Conservation (phyloP, 2,888 invertebrate genomes). For the Lycocerus yunnanus region DNA sequence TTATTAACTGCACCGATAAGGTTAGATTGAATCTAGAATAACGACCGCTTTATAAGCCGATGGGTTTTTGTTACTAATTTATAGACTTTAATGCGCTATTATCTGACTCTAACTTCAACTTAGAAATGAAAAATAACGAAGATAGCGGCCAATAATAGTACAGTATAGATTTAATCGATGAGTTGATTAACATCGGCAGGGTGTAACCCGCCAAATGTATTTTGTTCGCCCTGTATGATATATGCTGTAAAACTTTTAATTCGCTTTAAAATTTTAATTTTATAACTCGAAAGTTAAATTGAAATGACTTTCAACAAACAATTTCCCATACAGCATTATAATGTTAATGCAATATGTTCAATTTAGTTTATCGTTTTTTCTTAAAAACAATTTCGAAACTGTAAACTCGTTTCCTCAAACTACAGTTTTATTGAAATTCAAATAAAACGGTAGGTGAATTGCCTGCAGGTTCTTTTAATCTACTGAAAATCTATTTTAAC, state of each 20-base stretch:
- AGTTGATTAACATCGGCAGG: too few relatives aligned
- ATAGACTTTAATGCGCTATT: not conserved
- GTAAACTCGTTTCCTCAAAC: not conserved
- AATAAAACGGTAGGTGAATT: slow-evolving; percentile 2
- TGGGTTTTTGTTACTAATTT: not conserved
- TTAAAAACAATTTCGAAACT: not conserved
- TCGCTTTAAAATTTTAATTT: not conserved
- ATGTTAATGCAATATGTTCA: not conserved
- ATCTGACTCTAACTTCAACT: not conserved
- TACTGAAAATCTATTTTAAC: slow-evolving; percentile 23
- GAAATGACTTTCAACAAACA: not conserved
- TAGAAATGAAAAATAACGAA: not conserved
- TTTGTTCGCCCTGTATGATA: not conserved
- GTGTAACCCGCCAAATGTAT: too few relatives aligned
- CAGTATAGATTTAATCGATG: not conserved
- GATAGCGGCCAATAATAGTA: not conserved
- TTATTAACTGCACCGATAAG: not conserved
- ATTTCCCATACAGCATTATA: not conserved
- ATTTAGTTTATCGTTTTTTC: not conserved
- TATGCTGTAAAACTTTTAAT: not conserved
- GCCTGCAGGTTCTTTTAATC: slow-evolving; percentile 11
- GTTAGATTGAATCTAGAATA: not conserved
- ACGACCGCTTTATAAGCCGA: not conserved
- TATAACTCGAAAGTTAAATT: not conserved
- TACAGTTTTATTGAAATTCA: not conserved